Evolutionary conservation across 2,113 vertebrate species (phyloP).

Genomic region (Cyphotilapia sp.): DNA sequence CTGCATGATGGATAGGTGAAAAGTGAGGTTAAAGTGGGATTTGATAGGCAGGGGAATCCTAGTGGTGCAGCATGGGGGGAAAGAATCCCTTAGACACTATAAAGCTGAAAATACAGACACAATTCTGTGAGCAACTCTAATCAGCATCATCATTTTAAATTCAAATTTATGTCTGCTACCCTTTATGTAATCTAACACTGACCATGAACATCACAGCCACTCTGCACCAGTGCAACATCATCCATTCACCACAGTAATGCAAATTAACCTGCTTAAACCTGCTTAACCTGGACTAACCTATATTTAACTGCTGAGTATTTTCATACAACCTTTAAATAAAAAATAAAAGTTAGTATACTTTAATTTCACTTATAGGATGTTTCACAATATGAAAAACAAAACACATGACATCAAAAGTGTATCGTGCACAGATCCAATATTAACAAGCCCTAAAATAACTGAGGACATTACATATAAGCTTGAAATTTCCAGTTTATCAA

Average conservation of each 20-base stretch:
- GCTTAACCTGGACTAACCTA: neutral
- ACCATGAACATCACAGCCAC: neutral
- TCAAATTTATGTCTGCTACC: neutral
- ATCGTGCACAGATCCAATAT: neutral
- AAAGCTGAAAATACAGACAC: neutral
- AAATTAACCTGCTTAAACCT: neutral
- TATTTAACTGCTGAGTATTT: neutral
- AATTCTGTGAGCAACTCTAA: rapidly evolving
- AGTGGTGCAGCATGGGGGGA: rapidly evolving
- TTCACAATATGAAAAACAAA: neutral
- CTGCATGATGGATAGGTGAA: rapidly evolving
- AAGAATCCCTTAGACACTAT: neutral
- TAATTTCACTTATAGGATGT: neutral
- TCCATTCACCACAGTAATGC: neutral
- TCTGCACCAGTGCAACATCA: neutral
- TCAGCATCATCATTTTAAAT: neutral
- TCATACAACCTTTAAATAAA: neutral
- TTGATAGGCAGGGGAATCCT: neutral
- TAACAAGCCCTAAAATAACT: neutral
- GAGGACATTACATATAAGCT: neutral
- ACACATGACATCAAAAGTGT: neutral
- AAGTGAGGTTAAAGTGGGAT: rapidly evolving
- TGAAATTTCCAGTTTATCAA: neutral
- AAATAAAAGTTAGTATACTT: neutral
- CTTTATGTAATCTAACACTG: neutral